Conservation (phyloP, 2,888 invertebrate genomes). For the Chymomyza caudatula region DNA sequence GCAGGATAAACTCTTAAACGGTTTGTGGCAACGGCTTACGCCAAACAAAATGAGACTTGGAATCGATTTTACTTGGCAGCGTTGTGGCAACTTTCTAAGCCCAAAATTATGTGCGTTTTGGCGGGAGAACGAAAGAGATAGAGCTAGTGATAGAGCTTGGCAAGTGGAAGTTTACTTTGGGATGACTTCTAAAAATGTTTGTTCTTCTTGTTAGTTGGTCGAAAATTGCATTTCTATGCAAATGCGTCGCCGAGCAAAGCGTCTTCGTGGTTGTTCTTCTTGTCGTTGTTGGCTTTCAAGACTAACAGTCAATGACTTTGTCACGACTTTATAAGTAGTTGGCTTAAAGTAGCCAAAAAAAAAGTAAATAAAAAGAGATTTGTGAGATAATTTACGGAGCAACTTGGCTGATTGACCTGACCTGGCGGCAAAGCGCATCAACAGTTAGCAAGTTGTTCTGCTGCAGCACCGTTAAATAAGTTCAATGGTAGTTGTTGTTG, state of each 20-base stretch:
- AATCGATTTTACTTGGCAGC: slow-evolving; percentile 53
- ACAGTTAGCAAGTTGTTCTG: slow-evolving; percentile 60
- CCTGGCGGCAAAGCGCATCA: slow-evolving; percentile 35
- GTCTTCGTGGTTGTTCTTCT: neutral
- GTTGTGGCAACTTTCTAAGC: slow-evolving; percentile 63
- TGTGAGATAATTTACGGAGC: neutral
- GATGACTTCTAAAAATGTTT: slow-evolving; percentile 30
- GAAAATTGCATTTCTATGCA: slow-evolving; percentile 72
- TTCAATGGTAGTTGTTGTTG: neutral
- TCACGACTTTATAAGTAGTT: slow-evolving; percentile 72
- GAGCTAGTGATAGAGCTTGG: slow-evolving; percentile 12
- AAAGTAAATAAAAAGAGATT: slow-evolving; percentile 5
- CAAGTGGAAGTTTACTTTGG: slow-evolving; percentile 26
- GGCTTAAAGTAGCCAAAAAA: slow-evolving; percentile 44
- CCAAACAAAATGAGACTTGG: slow-evolving; percentile 18
- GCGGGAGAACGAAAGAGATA: slow-evolving; percentile 22
- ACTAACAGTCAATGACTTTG: slow-evolving; percentile 65
- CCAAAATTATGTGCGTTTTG: slow-evolving; percentile 60
- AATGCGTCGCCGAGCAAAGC: slow-evolving; percentile 36
- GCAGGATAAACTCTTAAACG: slow-evolving; percentile 65
- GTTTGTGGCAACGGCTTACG: slow-evolving; percentile 40
- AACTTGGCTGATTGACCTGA: slow-evolving; percentile 1
- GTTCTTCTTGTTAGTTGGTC: slow-evolving; percentile 44
- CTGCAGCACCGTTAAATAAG: slow-evolving; percentile 49
- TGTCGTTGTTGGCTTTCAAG: neutral